Base-by-base conservation (phyloP, 2,113 vertebrate genomes). In the Spizaetus ornatus region DNA sequence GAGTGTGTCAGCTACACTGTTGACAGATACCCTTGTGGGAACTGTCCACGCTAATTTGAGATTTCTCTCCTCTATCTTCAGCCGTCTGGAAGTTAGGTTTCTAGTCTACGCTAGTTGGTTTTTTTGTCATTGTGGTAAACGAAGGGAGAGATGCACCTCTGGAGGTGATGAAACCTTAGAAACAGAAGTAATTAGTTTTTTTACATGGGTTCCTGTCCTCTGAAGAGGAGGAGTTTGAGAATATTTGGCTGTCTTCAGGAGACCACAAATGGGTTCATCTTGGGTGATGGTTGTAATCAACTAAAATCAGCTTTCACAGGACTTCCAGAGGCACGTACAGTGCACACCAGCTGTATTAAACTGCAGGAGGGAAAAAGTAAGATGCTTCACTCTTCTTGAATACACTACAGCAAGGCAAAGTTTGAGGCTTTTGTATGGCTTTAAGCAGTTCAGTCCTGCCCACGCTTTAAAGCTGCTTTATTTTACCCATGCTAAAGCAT, bases 291-390 rank as follows among this genome's bases (percentile, higher is more conserved):
- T 55, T 50, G n/a, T 40, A 8, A 40, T 27, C 12, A 52, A 8
- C 32, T 50, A 12, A 36, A 77, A 11, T 17, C 5, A 18, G 19
- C 65, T 86, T 78, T 45, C 26, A 11, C 11, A 43, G 55, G 69
- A 6, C 47, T 88, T 88, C n/a, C 43, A 76, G 80, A 29, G 19
- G 47, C 38, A 43, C 22, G 6, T 65, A 5, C 8, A 14, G 27
- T 3, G 5, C 38, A 15, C 20, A 5, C 9, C 0, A 1, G 5
- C 1, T 19, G 18, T 16, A 4, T 34, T 22, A 21, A 61, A 16
- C 59, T 53, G 22, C 59, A 50, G 47, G 52, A 79, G n/a, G 38
- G 47, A 27, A 18, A 7, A 42, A 47, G 32, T 1, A 10, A 40
- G 32, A 9, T 21, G 6, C 18, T 66, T 86, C 26, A 3, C 9